Conservation (phyloP, 1,140 invertebrate species). For the Rhagoletis zephyria region DNA sequence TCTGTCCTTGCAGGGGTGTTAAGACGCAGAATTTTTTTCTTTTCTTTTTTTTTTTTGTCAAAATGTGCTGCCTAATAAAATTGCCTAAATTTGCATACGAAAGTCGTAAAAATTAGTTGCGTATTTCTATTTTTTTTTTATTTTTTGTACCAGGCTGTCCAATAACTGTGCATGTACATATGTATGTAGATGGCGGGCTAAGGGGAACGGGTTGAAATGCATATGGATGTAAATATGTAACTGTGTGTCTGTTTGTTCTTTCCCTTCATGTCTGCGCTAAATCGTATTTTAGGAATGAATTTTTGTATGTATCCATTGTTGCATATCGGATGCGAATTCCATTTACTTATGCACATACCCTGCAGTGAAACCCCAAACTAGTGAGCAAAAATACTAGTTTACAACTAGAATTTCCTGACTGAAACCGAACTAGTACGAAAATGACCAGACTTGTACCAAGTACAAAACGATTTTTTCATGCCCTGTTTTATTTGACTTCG, state of each 20-base stretch:
- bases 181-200: neutral
- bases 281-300: no score
- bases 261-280: no score
- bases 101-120: constrained; percentile 55
- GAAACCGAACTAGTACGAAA: no score
- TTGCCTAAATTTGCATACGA: constrained; percentile 53
- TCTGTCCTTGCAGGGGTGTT: neutral
- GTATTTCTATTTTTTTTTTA: neutral
- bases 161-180: no score
- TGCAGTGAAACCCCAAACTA: no score
- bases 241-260: no score
- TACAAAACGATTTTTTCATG: no score
- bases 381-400: no score
- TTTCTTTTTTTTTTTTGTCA: neutral
- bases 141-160: neutral
- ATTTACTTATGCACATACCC: neutral
- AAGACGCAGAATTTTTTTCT: neutral
- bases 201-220: neutral
- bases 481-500: no score
- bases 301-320: no score
- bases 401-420: no score
- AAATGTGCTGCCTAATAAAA: constrained; percentile 45
- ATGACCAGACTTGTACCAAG: no score
- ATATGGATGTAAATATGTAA: neutral
- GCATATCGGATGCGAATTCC: neutral